Percentiles rank a stretch among this genome's conserved stretches.
Conservation (phyloP, 2,797 vertebrate species). For the Fringilla coelebs region DNA sequence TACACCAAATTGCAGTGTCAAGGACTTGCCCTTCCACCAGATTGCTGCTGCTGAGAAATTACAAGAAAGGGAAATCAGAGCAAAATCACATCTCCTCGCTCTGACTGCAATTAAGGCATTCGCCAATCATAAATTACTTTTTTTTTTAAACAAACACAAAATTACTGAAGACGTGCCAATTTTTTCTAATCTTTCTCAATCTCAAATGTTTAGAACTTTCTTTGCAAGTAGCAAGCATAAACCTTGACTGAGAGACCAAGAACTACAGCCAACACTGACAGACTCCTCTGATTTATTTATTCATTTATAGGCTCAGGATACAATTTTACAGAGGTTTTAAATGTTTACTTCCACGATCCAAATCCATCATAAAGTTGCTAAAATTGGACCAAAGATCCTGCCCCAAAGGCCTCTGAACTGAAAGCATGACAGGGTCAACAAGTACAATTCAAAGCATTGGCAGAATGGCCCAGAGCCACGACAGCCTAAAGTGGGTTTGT, state of each 20-base stretch:
- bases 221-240: neutral
- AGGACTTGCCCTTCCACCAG: conserved; percentile 36
- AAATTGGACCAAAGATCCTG: conserved; percentile 9
- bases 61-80: neutral
- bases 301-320: neutral
- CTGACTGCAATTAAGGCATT: conserved; percentile 3
- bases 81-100: neutral
- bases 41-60: neutral
- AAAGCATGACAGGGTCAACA: conserved; percentile 10
- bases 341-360: neutral
- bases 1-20: neutral
- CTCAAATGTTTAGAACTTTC: neutral
- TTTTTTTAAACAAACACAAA: neutral
- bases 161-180: neutral
- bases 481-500: neutral
- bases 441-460: neutral
- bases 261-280: neutral
- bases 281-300: neutral
- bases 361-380: conserved; percentile 15
- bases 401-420: neutral
- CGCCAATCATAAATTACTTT: neutral
- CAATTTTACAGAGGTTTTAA: neutral
- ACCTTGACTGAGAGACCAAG: neutral
- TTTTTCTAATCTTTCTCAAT: neutral
- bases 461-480: neutral